Evolutionary conservation across 2,113 vertebrate species (phyloP), one percentile per base, ranked within the genome.

Genomic region (Silurus meridionalis): DNA sequence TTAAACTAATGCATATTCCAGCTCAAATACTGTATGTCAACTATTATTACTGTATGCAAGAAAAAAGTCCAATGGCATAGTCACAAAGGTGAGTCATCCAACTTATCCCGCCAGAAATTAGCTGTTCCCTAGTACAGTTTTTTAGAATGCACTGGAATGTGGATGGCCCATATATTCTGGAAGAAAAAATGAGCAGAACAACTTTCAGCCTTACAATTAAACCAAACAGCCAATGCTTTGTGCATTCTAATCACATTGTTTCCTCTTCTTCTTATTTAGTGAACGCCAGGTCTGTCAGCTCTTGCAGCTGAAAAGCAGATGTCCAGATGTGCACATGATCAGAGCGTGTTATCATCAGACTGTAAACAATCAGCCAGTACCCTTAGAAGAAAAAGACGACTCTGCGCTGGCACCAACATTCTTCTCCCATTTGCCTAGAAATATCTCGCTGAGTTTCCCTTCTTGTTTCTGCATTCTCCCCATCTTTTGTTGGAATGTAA

Each of bases 271-370:
- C 52, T 63, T 66, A 53, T 50, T n/a, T 93, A 99, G 97, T 87
- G 94, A 95, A 55, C 91, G 63, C 37, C 97, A 97, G n/a, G 82
- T 98, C 85, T 91, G 90, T 4, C 94, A 95, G 0, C 93, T 98
- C 89, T 91, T 99, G 89, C 87, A 95, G 88, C 93, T 98, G 90
- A 80, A 98, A 97, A 91, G 89, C 82, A 2, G 96, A 95, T 82
- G 55, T 5, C 85, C 91, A 0, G 94, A 97, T 0, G 23, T 90
- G 60, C 94, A 85, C 87, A 92, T 91, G 87, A 95, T 98, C 91
- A 91, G 95, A 80, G 90, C 79, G 48, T 95, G 96, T 55, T 86
- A 97, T 82, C 89, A 92, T 11, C 92, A 95, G 80, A 91, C 80
- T 74, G 82, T 88, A 37, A 78, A 9, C 19, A n/a, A 74, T 46